Base-by-base conservation (phyloP, 2,113 vertebrate species). In the Hassar affinis region DNA sequence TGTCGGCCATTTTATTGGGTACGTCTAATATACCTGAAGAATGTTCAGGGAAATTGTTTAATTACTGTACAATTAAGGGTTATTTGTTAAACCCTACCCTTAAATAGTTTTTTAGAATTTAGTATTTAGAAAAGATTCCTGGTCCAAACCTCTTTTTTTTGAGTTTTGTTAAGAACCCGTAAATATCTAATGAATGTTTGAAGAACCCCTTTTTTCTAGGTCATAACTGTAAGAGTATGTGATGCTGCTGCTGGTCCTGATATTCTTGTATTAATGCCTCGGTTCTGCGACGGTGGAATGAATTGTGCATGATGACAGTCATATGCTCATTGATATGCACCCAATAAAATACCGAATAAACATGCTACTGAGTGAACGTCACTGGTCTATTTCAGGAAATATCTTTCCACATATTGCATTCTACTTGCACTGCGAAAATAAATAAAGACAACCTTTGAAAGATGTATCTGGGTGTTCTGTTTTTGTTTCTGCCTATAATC, bases 381-480 rank as follows among this genome's bases (percentile, higher is more conserved):
- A 49, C 17, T 54, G 4, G 10, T 33, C 51, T 52, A 22, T 76
- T 76, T 76, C 72, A 54, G 27, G 72, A 54, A 35, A 54, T 56
- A 11, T 76, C 30, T 35, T 76, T 56, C 27, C 74, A 77, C 5
- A 0, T 76, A 78, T 81, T 22, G 49, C 49, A 49, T 75, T 82
- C 6, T 61, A 68, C 72, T 84, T 84, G 61, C 57, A 71, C 61
- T 68, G 45, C 59, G 56, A 78, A 77, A 80, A 54, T 11, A 81
- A 86, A 84, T 80, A 84, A 76, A 80, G 5, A 42, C 17, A 86
- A 59, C 17, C 6, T 61, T 78, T 68, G 15, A n/a, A 75, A 83
- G 0, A 33, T 82, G 45, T 27, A 77, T 14, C 18, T 14, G 30
- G 17, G 0, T 56, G 18, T 77, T 35, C 0, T 56, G 54, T 52